Evolutionary conservation across 2,113 vertebrate genomes (phyloP).

Genomic region (Gavia stellata): DNA sequence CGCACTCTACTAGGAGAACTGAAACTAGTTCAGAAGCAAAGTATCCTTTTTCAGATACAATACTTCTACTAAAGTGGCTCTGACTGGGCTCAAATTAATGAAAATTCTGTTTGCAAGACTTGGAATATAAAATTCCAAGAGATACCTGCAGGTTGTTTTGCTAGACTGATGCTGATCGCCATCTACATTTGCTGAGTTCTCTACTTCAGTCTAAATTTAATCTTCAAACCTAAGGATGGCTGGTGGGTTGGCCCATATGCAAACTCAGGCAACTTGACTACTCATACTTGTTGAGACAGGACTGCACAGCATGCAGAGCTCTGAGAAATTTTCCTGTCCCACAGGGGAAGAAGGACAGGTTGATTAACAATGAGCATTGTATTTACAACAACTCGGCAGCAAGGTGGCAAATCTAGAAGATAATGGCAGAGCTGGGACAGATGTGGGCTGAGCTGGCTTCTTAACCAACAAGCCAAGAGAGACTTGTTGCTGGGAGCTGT

Average conservation of each 20-base stretch:
- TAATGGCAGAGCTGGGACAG: neutral
- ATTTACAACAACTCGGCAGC: neutral
- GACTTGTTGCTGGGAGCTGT: neutral
- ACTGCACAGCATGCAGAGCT: rapidly evolving
- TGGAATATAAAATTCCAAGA: neutral
- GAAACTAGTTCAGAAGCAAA: neutral
- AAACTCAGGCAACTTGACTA: neutral
- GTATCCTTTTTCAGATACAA: neutral
- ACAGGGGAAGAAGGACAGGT: neutral
- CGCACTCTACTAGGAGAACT: neutral
- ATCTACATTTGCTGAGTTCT: neutral
- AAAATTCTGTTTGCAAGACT: neutral
- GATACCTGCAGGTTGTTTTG: neutral
- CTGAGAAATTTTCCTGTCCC: neutral
- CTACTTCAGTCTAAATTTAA: neutral
- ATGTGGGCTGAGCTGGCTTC: neutral
- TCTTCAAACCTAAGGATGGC: neutral
- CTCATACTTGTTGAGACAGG: neutral
- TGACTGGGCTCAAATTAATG: neutral
- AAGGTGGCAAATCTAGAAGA: neutral
- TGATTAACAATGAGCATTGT: neutral
- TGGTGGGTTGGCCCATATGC: neutral
- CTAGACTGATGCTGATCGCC: neutral
- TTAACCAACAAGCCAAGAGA: neutral
- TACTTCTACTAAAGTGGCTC: neutral